A percentile compares a stretch with the other conserved stretches of the same genome.
Evolutionary conservation across 2,797 vertebrate genomes (phyloP).

Genomic region (Sebastiscus tertius): DNA sequence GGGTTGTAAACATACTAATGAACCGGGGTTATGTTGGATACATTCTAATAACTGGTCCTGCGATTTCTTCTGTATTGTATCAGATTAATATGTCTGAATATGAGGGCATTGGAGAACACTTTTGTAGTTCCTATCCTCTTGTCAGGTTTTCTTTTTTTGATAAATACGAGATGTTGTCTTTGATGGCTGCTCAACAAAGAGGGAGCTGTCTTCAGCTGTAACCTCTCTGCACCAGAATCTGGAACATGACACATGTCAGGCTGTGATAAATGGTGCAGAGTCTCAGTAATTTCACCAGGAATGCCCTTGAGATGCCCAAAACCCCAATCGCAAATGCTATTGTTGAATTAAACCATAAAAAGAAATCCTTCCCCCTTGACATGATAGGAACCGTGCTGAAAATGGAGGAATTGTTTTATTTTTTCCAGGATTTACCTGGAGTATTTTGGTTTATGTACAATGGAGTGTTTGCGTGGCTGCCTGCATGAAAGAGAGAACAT

Average conservation of each 20-base stretch:
- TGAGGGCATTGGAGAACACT: constrained; percentile 30
- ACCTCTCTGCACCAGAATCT: constrained; percentile 97
- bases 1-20: constrained; percentile 26
- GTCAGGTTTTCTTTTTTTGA: constrained; percentile 66
- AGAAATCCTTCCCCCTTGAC: constrained; percentile 82
- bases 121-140: constrained; percentile 58
- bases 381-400: constrained; percentile 73
- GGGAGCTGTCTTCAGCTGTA: constrained; percentile 96
- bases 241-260: constrained; percentile 99
- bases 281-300: constrained; percentile 99
- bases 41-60: constrained; percentile 23
- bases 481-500: constrained; percentile 1
- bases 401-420: constrained; percentile 59
- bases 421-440: constrained; percentile 49
- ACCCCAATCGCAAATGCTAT: constrained; percentile 99
- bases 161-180: constrained; percentile 86
- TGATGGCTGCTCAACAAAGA: constrained; percentile 98
- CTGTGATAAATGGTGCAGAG: constrained; percentile 99
- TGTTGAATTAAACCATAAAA: constrained; percentile 99
- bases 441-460: constrained; percentile 24
- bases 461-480: constrained; percentile 9
- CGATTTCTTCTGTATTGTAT: constrained; percentile 37
- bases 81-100: constrained; percentile 55
- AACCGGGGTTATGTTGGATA: constrained; percentile 19
- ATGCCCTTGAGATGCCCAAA: constrained; percentile 99